Conservation (phyloP, 2,797 vertebrate genomes). For the Psittacula derbiana region DNA sequence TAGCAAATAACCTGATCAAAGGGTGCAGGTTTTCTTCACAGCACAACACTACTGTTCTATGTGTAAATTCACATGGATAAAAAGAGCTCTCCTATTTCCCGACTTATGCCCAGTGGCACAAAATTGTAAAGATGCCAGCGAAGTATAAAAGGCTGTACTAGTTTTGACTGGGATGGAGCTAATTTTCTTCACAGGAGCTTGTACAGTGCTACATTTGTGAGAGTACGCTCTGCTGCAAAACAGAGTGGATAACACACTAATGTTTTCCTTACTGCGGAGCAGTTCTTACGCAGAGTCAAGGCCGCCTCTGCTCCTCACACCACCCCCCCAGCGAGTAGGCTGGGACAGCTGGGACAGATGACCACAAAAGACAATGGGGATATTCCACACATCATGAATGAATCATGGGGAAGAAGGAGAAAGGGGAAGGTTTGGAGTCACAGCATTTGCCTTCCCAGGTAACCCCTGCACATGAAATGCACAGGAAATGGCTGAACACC, state of each 20-base stretch:
- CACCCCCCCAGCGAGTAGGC: fast-evolving
- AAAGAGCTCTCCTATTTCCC: neutral
- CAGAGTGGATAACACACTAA: fast-evolving
- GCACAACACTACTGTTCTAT: neutral
- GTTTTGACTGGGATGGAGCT: neutral
- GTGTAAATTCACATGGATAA: neutral
- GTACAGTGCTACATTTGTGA: neutral
- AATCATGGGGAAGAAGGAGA: neutral
- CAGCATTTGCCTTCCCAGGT: neutral
- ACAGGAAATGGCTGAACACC: neutral
- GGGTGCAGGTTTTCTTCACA: neutral
- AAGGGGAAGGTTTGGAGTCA: neutral
- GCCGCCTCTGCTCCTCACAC: neutral
- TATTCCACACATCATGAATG: neutral
- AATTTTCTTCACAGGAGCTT: neutral
- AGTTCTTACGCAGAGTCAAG: neutral
- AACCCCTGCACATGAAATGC: fast-evolving
- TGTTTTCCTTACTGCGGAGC: neutral
- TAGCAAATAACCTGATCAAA: neutral
- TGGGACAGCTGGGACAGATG: neutral
- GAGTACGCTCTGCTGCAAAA: neutral
- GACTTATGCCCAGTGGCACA: neutral
- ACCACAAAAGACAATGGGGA: neutral
- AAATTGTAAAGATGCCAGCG: neutral
- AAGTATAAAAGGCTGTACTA: neutral